Evolutionary conservation across 92 coral and sea anemone species (phyloP), one percentile per base, ranked within the genome.

Genomic region (Phenganax stokvisi): DNA sequence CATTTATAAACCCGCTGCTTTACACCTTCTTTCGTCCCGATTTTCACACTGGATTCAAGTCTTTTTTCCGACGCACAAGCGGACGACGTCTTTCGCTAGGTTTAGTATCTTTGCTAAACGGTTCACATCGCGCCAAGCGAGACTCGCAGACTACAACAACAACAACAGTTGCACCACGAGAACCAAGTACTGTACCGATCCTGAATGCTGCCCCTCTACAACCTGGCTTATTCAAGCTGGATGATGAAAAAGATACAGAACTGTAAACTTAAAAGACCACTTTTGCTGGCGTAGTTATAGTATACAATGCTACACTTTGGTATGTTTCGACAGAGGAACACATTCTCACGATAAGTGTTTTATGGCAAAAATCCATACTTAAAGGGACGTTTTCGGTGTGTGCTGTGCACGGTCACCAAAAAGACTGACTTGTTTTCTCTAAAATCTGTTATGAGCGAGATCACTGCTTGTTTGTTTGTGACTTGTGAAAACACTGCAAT

Each of bases 1-100:
- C 83, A 12, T 79, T 79, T 17, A 53, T 79, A 27, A 79, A 79
- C 74, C 83, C 83, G 0, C n/a, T 79, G 62, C 83, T 79, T 13
- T 79, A 79, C 74, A 79, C 83, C 11, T 79, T 79, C 29, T 79
- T 79, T 73, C 53, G 83, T 1, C 83, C 83, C 7, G 83, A 79
- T 54, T 31, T 79, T 29, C 20, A 65, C 51, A 52, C 54, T 37
- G 83, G 73, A 15, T 51, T 79, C 57, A 79, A 63, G 52, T 12
- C 52, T 7, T 9, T 64, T 0, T 52, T 79, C 8, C 51, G 17
- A 12, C 67, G 17, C 6, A 12, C 58, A 11, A 28, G 25, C 47
- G 47, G 47, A 37, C 47, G 47, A 37, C 47, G 47, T 37, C 47
- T 37, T 37, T 37, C 47, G 11, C 15, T 28, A 13, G 12, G 8